These are phyloP conservation scores for Poecilia velifera DNA, from an alignment of 2,797 vertebrate species.

Conservation along the genomic window DNA sequence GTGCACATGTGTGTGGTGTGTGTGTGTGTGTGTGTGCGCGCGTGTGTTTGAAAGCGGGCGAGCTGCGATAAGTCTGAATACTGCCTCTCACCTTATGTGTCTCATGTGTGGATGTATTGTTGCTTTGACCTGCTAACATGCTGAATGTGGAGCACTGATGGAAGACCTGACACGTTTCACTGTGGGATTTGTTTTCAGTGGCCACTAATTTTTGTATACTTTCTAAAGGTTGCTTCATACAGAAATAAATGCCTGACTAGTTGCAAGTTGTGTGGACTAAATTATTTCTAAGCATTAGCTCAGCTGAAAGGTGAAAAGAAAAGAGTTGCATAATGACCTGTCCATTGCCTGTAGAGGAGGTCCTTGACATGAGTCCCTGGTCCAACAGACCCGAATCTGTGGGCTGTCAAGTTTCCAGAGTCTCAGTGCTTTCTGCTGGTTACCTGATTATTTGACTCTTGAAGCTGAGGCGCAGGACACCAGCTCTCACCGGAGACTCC, in stretches of 20 bases:
- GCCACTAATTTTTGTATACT: background rate
- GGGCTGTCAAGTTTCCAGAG: too few relatives aligned
- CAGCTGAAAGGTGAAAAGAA: background rate
- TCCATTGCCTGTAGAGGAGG: too few relatives aligned
- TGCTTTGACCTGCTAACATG: conserved; percentile 15
- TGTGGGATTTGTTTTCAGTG: conserved; percentile 48
- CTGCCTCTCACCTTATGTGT: conserved; percentile 50
- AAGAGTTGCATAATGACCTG: background rate
- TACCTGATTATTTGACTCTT: too few relatives aligned
- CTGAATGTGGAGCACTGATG: conserved; percentile 25
- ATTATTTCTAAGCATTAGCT: background rate
- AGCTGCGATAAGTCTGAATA: background rate
- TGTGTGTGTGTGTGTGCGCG: background rate
- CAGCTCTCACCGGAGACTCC: too few relatives aligned
- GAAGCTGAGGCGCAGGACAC: too few relatives aligned
- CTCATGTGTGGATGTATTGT: background rate
- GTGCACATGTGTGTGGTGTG: background rate
- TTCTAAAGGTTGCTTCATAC: background rate
- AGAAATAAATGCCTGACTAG: background rate
- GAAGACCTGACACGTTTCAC: conserved; percentile 27
- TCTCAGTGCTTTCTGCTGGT: too few relatives aligned
- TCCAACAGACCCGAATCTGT: too few relatives aligned
- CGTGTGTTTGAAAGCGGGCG: background rate
- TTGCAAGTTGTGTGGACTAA: background rate
- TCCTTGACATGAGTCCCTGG: too few relatives aligned